Conservation (phyloP, 2,888 invertebrate genomes). For the Escarpia spicata region DNA sequence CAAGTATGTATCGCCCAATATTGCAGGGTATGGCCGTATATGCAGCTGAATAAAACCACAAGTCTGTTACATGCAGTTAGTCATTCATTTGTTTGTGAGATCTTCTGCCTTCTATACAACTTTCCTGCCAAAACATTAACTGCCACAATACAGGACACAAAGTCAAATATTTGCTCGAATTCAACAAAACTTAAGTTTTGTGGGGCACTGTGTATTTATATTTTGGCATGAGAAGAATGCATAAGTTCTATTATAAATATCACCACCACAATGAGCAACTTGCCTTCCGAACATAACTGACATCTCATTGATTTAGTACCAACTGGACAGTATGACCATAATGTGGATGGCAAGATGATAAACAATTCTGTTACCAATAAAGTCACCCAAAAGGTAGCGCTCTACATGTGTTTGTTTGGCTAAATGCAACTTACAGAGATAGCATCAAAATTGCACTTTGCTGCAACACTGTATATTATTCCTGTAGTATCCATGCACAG, state of each 20-base stretch:
- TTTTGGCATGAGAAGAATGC: neutral
- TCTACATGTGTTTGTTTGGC: neutral
- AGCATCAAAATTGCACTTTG: neutral
- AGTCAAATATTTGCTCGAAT: neutral
- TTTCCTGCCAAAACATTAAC: neutral
- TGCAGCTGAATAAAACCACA: neutral
- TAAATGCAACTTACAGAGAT: neutral
- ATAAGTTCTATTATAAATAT: neutral
- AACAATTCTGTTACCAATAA: neutral
- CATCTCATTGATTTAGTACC: neutral
- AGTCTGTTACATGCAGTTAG: neutral
- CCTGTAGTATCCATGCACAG: neutral
- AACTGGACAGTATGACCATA: neutral
- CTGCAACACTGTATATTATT: neutral
- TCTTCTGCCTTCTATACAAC: neutral
- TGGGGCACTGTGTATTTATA: neutral
- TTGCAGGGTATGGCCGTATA: slow-evolving; percentile 13
- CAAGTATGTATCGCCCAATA: slow-evolving; percentile 5
- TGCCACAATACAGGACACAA: neutral
- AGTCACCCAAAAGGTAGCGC: neutral
- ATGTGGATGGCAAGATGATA: neutral
- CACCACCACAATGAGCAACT: neutral
- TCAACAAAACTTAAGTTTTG: neutral
- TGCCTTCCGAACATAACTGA: neutral
- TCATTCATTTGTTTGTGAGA: neutral